Evolutionary conservation across 2,113 vertebrate species (phyloP).

Genomic region (Amphiprion percula): DNA sequence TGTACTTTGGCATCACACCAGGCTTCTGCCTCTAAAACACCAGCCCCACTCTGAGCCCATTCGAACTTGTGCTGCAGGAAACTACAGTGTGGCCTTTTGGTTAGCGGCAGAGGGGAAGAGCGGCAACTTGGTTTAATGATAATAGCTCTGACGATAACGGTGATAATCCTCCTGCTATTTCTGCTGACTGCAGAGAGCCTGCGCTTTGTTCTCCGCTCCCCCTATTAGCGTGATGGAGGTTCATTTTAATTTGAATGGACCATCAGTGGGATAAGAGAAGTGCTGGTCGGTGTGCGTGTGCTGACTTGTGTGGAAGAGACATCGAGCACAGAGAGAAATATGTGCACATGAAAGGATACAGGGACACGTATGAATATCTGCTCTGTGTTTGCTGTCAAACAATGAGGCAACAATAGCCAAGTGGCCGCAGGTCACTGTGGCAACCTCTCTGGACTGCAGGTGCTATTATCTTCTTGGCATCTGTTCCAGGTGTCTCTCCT

Average conservation of each 20-base stretch:
- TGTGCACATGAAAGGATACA: not conserved
- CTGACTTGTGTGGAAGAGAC: constrained; percentile 41
- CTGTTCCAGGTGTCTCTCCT: constrained; percentile 56
- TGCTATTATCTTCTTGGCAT: constrained; percentile 74
- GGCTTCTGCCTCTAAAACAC: constrained; percentile 17
- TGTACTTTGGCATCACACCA: not conserved
- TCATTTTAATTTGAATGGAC: constrained; percentile 84
- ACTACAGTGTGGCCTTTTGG: constrained; percentile 41
- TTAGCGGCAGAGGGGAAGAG: constrained; percentile 47
- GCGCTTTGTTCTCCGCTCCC: constrained; percentile 78
- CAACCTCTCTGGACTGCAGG: constrained; percentile 63
- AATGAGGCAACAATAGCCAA: constrained; percentile 40
- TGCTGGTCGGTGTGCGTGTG: not conserved
- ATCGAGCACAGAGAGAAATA: constrained; percentile 31
- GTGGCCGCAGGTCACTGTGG: constrained; percentile 54
- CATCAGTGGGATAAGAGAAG: constrained; percentile 69
- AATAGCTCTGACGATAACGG: constrained; percentile 71
- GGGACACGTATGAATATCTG: too few species aligned
- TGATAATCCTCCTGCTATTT: constrained; percentile 78
- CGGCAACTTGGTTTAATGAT: constrained; percentile 71
- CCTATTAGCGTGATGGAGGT: constrained; percentile 79
- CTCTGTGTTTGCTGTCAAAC: constrained; percentile 6
- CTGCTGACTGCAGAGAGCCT: constrained; percentile 75
- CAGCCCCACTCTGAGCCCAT: constrained; percentile 9
- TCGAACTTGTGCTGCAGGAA: constrained; percentile 48